phyloP scores from a whole-genome alignment of 2,888 invertebrate species.

The Agonopterix arenella region DNA sequence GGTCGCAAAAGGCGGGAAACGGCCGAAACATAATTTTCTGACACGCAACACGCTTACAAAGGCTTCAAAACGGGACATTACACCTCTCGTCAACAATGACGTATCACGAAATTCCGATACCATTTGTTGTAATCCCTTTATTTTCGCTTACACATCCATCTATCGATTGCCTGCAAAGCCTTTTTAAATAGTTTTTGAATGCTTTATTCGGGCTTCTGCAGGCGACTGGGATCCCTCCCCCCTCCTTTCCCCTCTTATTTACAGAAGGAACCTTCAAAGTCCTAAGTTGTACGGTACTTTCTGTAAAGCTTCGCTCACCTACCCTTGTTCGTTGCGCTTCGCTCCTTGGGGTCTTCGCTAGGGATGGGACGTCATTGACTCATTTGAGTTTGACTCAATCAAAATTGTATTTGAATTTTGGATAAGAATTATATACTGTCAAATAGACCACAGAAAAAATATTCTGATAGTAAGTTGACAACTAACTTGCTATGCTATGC shows the following conservation, averaged over 20 bases:
- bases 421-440: no score
- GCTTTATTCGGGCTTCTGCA: slow-evolving; percentile 47
- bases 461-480: no score
- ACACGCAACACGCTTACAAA: no score
- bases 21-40: no score
- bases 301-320: slow-evolving; percentile 24
- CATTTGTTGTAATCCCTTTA: neutral
- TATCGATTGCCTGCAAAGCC: slow-evolving; percentile 52
- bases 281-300: slow-evolving; percentile 45
- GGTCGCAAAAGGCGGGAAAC: no score
- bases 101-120: neutral
- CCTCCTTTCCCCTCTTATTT: slow-evolving; percentile 51
- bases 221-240: slow-evolving; percentile 26
- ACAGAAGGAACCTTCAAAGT: slow-evolving; percentile 57
- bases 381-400: neutral
- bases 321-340: slow-evolving; percentile 22
- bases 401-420: no score
- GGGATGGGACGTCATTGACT: neutral
- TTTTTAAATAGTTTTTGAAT: slow-evolving; percentile 67
- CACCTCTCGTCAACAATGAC: no score
- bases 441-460: no score
- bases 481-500: no score
- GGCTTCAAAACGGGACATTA: no score
- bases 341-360: slow-evolving; percentile 26
- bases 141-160: slow-evolving; percentile 5